Evolutionary conservation across 2,888 invertebrate species (phyloP), one percentile per base, ranked within the genome.

Genomic region (Pherbina coryleti): DNA sequence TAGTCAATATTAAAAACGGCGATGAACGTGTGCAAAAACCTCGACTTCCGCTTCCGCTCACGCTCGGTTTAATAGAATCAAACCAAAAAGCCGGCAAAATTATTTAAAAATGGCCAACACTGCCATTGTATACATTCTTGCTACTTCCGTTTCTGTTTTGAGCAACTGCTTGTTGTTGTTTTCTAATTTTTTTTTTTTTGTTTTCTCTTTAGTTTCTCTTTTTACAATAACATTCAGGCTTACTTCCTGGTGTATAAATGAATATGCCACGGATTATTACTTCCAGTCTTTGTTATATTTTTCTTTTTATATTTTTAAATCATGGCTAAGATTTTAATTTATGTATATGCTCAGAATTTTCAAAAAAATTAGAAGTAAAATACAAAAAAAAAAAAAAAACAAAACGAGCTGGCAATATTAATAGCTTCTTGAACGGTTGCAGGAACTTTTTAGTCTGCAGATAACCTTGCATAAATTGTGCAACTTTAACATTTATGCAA

Each of bases 81-180:
- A 22, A 67, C 67, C 22, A 22, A 66, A 67, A 67, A 37, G 28
- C 28, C 19, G 49, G 28, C 25, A 69, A 69, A 69, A 51, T 69
- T 69, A 67, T 69, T 51, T 69, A 28, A 69, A 64, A 69, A 51
- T 69, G 69, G 51, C 51, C 51, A 69, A 51, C 69, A 69, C n/a
- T 69, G 51, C 25, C 28, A 28, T 7, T 3, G 31, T 62, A 22
- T 25, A 49, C 37, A 62, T 22, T 73, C 44, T 25, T 60, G 44
- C 51, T 25, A 60, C 49, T 62, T 22, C 62, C 25, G 44, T 5
- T 72, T 60, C 55, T 73, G 72, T 5, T 67, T 17, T 9, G 2
- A 14, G 25, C 28, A 28, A 28, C 17, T 17, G 60, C 28, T 51
- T 49, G 37, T 60, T 72, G 55, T 22, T 22, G 11, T 72, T 72